Percentiles rank a stretch among this genome's conserved stretches.
phyloP scores from a whole-genome alignment of 1,140 invertebrate genomes.

The Papilio dardanus region DNA sequence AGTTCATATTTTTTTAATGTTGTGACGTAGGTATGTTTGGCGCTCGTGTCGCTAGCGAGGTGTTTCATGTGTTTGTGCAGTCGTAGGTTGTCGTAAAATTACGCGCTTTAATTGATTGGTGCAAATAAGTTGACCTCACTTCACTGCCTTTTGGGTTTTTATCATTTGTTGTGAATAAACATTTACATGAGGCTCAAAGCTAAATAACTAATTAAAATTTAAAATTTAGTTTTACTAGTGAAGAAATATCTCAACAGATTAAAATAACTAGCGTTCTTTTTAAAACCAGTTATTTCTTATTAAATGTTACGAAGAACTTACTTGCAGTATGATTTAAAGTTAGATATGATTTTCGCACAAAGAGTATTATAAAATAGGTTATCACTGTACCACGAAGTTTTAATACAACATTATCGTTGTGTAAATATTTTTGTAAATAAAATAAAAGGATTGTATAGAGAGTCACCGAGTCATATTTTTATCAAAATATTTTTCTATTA shows the following conservation, averaged over 20 bases:
- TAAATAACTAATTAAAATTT: background rate
- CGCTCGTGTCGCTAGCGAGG: background rate
- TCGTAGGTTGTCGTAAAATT: conserved; percentile 20
- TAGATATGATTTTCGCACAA: conserved; percentile 32
- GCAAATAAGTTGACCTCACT: conserved; percentile 20
- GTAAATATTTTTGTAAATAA: conserved; percentile 73
- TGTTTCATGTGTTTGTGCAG: background rate
- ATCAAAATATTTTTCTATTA: conserved; percentile 76
- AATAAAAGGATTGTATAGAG: conserved; percentile 69
- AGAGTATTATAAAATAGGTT: conserved; percentile 5
- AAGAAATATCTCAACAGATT: no score
- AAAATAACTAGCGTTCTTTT: background rate
- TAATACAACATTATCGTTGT: conserved; percentile 38
- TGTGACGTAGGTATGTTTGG: background rate
- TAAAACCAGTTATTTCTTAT: background rate
- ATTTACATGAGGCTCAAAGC: background rate
- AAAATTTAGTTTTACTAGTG: no score
- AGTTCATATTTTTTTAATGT: conserved; percentile 5
- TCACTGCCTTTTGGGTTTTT: conserved; percentile 31
- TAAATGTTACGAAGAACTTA: background rate
- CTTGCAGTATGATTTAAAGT: background rate
- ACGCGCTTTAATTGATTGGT: conserved; percentile 24
- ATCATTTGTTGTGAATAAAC: background rate
- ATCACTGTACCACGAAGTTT: background rate
- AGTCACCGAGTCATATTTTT: conserved; percentile 70